Conservation (phyloP, 2,888 invertebrate genomes). For the Drosophila anomalata region DNA sequence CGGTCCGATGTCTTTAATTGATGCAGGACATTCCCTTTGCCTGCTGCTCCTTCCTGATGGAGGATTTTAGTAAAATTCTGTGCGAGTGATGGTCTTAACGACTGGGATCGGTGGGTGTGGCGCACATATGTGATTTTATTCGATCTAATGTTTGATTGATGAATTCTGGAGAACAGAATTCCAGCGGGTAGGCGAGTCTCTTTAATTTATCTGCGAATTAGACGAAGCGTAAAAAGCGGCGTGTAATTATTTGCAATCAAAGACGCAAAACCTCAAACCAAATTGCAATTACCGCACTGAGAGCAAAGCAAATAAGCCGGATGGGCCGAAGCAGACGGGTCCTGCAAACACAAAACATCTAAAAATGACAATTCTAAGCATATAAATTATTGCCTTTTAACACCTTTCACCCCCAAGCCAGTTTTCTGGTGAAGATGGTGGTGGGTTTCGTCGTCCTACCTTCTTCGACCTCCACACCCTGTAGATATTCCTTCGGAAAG, state of each 20-base stretch:
- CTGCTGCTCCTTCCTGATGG: not conserved
- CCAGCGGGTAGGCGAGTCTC: conserved; percentile 12
- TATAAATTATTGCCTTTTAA: conserved; percentile 81
- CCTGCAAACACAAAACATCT: conserved; percentile 38
- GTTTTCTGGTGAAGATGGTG: conserved; percentile 14
- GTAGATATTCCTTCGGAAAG: conserved; percentile 2
- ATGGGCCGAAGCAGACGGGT: conserved; percentile 25
- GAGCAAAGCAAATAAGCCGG: conserved; percentile 19
- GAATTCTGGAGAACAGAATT: conserved; percentile 21
- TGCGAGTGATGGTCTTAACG: conserved; percentile 14
- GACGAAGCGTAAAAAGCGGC: conserved; percentile 32
- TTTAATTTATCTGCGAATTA: conserved; percentile 43
- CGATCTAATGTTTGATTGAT: conserved; percentile 50
- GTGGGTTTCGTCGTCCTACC: conserved; percentile 13
- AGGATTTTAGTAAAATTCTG: conserved; percentile 28
- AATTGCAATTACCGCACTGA: conserved; percentile 43
- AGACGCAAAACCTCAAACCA: conserved; percentile 43
- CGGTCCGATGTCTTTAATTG: conserved; percentile 44
- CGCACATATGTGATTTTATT: conserved; percentile 55
- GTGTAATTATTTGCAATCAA: conserved; percentile 42
- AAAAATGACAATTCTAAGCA: conserved; percentile 64
- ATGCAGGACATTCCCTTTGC: conserved; percentile 31
- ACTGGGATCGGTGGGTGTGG: conserved; percentile 19
- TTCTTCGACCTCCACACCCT: not conserved
- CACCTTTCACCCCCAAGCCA: conserved; percentile 55